Evolutionary conservation across 2,888 invertebrate genomes (phyloP), one percentile per base, ranked within the genome.

Genomic region (Spilarctia lutea): DNA sequence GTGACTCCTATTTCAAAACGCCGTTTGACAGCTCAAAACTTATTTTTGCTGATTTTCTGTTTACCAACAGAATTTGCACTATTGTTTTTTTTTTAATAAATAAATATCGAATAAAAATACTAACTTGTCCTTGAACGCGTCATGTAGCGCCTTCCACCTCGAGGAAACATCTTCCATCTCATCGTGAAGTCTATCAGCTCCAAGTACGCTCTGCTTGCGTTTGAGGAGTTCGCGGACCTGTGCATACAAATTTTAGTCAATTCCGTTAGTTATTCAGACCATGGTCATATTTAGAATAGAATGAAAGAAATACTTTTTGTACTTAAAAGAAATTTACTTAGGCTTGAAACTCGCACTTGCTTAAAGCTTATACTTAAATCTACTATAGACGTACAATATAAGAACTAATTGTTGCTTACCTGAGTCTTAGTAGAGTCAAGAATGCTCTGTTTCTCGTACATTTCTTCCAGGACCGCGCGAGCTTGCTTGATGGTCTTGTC

Each of bases 381-480:
- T 35, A 4, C 35, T 6, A 35, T n/a, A n/a, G n/a, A n/a, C n/a
- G n/a, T n/a, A n/a, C 6, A 3, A 35, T 35, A 35, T 6, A 3
- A 35, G 35, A 39, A 39, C 10, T 16, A 63, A 7, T 63, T 6
- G 6, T 30, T 63, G 20, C 10, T 74, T 78, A 95, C 96, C 95
- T 99, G 99, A 60, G 97, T 97, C 91, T 97, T 97, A 20, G 99
- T 98, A 65, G 98, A 98, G 90, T 99, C 99, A 4, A 99, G 95
- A 45, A 98, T 94, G 67, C 98, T 98, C 91, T 99, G 99, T 85
- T 98, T 98, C 92, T 99, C 99, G 83, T 98, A 98, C 97, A 99
- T 98, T 87, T 99, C 99, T 90, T 99, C 99, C 42, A 98, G 96
- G 0, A 98, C 97, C 45, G 97, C 96, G 86, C 98, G 98, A 39